phyloP scores from a whole-genome alignment of 2,797 vertebrate genomes.

The Thamnophis elegans region DNA sequence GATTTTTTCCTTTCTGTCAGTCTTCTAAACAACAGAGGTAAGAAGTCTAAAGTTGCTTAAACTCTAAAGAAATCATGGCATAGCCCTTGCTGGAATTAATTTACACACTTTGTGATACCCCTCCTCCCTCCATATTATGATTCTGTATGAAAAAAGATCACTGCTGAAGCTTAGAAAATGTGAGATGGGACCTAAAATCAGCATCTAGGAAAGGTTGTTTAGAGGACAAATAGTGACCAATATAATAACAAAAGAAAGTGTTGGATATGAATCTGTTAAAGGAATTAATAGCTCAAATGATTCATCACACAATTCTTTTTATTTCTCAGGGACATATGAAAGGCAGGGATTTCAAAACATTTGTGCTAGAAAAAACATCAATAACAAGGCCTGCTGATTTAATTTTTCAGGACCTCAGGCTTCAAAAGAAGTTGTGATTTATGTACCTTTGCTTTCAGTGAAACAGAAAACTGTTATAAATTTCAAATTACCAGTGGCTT shows the following conservation, averaged over 20 bases:
- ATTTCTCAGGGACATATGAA: conserved; percentile 73
- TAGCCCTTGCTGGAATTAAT: background rate
- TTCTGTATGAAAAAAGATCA: background rate
- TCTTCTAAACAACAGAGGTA: background rate
- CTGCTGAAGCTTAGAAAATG: background rate
- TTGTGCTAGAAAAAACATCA: conserved; percentile 76
- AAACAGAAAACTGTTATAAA: conserved; percentile 55
- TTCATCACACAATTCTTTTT: conserved; percentile 72
- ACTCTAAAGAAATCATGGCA: background rate
- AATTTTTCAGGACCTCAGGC: conserved; percentile 71
- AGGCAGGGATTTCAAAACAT: conserved; percentile 75
- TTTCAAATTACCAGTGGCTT: conserved; percentile 58
- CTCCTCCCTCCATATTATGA: too few relatives aligned
- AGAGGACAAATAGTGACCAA: background rate
- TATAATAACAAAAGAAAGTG: conserved; percentile 55
- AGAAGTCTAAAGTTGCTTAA: background rate
- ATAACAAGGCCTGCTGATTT: conserved; percentile 73
- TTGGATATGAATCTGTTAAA: conserved; percentile 76
- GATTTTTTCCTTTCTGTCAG: background rate
- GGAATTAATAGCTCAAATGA: conserved; percentile 75
- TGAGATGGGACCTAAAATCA: background rate
- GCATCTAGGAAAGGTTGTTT: background rate
- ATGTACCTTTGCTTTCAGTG: conserved; percentile 61
- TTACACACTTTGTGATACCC: too few relatives aligned
- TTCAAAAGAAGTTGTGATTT: conserved; percentile 73